phyloP scores from a whole-genome alignment of 1,140 invertebrate genomes.

The Panulirus ornatus region DNA sequence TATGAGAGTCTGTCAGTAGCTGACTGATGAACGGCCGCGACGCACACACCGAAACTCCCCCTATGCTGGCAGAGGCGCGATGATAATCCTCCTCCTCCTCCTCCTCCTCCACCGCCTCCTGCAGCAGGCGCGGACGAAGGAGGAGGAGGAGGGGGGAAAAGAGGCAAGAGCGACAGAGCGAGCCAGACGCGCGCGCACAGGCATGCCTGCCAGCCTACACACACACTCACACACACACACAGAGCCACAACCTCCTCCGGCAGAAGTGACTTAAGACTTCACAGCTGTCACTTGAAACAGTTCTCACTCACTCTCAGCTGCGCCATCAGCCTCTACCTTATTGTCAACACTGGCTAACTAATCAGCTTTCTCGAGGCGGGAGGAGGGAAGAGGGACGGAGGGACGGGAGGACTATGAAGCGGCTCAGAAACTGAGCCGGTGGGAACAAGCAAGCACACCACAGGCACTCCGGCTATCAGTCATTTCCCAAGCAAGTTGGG shows the following conservation, averaged over 20 bases:
- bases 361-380: constrained; percentile 37
- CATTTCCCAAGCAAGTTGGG: constrained; percentile 61
- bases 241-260: too few relatives aligned
- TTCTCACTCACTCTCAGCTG: not conserved
- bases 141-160: too few relatives aligned
- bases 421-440: constrained; percentile 19
- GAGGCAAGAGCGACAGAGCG: too few relatives aligned
- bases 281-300: constrained; percentile 20
- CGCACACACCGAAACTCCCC: constrained; percentile 51
- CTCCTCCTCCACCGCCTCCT: too few relatives aligned
- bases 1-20: constrained; percentile 69
- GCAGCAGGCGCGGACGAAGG: not conserved
- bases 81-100: constrained; percentile 32
- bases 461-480: constrained; percentile 62
- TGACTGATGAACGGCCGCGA: constrained; percentile 69
- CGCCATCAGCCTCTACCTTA: not conserved
- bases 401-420: not conserved
- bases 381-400: too few relatives aligned
- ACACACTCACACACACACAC: too few relatives aligned
- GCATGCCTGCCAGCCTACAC: too few relatives aligned
- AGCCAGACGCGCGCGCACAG: too few relatives aligned
- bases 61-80: constrained; percentile 56
- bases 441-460: constrained; percentile 21
- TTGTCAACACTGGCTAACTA: not conserved
- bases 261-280: too few relatives aligned